Conservation (phyloP, 2,797 vertebrate genomes). For the Acipenser oxyrinchus region DNA sequence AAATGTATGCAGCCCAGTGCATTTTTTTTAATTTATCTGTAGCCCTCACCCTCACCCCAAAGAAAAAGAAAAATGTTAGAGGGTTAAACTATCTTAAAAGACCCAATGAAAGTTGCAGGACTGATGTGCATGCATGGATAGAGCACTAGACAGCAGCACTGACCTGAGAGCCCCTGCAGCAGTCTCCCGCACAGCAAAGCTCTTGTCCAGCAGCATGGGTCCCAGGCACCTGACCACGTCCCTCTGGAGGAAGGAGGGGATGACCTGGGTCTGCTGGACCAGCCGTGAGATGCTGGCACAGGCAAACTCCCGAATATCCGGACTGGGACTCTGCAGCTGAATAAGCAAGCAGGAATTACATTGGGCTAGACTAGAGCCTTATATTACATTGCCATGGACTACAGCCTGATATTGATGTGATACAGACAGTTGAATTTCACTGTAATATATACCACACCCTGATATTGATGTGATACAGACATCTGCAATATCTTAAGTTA, state of each 20-base stretch:
- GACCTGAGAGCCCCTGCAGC: constrained; percentile 89
- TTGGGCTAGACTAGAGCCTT: no score
- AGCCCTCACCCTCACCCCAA: neutral
- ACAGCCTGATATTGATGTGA: no score
- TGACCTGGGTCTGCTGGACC: constrained; percentile 74
- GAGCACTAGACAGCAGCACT: constrained; percentile 16
- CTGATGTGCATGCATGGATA: neutral
- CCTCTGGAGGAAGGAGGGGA: constrained; percentile 72
- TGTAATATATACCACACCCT: no score
- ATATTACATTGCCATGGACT: no score
- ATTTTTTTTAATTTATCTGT: no score
- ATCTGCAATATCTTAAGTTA: no score
- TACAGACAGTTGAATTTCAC: no score
- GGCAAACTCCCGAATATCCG: constrained; percentile 82
- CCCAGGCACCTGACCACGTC: constrained; percentile 78
- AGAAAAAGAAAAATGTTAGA: neutral
- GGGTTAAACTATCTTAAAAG: no score
- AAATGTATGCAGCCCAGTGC: no score
- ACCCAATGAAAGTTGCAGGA: neutral
- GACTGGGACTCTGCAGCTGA: constrained; percentile 79
- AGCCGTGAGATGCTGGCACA: constrained; percentile 88
- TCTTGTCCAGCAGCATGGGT: constrained; percentile 78
- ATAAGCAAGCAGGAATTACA: neutral
- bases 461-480: no score
- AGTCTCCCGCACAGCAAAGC: constrained; percentile 78